These are phyloP conservation scores for Mus minutoides DNA, from an alignment of 2,797 vertebrate species.

Conservation along the genomic window DNA sequence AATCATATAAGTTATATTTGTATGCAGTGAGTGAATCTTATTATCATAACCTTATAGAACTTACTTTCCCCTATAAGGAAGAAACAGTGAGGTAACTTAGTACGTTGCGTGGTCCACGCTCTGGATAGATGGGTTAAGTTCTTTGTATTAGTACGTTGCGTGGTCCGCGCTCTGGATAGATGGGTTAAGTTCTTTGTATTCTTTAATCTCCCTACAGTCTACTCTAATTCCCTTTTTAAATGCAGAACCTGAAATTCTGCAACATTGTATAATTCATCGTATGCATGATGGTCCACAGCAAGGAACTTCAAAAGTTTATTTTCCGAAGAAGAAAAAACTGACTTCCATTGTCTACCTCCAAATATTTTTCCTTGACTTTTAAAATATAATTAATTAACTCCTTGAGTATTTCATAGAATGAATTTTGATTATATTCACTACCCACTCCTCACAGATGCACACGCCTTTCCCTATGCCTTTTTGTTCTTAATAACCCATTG, in stretches of 20 bases:
- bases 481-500: not conserved
- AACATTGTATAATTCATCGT: not conserved
- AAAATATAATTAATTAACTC: not conserved
- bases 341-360: not conserved
- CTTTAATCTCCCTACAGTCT: not conserved
- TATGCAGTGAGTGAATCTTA: not conserved
- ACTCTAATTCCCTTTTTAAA: slow-evolving; percentile 9
- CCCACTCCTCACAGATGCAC: not conserved
- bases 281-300: not conserved
- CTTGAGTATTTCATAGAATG: not conserved
- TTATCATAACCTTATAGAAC: not conserved
- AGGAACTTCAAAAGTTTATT: not conserved
- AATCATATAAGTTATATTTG: not conserved
- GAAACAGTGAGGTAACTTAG: not conserved
- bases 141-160: not conserved
- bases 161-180: not conserved
- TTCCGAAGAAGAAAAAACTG: not conserved
- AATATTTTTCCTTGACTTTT: not conserved
- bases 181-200: not conserved
- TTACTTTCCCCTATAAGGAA: not conserved
- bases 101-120: not conserved
- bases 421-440: not conserved
- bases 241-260: not conserved
- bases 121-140: not conserved
- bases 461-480: not conserved